phyloP scores from a whole-genome alignment of 1,140 invertebrate genomes.

The Zaprionus kolodkinae region DNA sequence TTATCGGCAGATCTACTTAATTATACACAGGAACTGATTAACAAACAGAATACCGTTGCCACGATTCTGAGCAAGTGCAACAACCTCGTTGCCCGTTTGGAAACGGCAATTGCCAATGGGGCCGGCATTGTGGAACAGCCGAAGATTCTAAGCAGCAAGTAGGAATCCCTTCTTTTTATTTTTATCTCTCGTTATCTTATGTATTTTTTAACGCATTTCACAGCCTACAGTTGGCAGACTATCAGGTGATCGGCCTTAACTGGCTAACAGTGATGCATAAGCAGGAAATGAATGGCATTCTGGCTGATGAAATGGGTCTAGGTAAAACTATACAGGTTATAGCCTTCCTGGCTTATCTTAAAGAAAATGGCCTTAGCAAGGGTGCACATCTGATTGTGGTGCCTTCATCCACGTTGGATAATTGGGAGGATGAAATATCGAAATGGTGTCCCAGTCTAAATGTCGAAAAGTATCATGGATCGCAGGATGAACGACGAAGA shows the following conservation, averaged over 20 bases:
- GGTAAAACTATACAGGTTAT: conserved; percentile 97
- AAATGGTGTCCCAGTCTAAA: conserved; percentile 93
- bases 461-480: conserved; percentile 95
- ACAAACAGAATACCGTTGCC: conserved; percentile 89
- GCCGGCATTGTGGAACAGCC: conserved; percentile 89
- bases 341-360: conserved; percentile 94
- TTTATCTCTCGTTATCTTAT: not conserved
- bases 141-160: conserved; percentile 86
- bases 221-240: conserved; percentile 91
- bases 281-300: conserved; percentile 96
- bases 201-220: not conserved
- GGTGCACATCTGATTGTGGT: conserved; percentile 95
- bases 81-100: conserved; percentile 88
- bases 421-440: conserved; percentile 94
- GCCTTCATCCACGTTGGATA: conserved; percentile 95
- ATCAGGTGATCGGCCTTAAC: conserved; percentile 97
- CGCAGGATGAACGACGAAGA: conserved; percentile 91
- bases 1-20: conserved; percentile 90
- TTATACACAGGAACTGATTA: conserved; percentile 89
- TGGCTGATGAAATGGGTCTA: conserved; percentile 95
- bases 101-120: conserved; percentile 89
- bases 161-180: conserved; percentile 3
- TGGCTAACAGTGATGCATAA: conserved; percentile 96
- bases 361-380: conserved; percentile 89
- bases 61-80: conserved; percentile 91